Percentiles rank a stretch among this genome's conserved stretches.
Evolutionary conservation across 2,113 vertebrate genomes (phyloP).

Genomic region (Todiramphus chloris): DNA sequence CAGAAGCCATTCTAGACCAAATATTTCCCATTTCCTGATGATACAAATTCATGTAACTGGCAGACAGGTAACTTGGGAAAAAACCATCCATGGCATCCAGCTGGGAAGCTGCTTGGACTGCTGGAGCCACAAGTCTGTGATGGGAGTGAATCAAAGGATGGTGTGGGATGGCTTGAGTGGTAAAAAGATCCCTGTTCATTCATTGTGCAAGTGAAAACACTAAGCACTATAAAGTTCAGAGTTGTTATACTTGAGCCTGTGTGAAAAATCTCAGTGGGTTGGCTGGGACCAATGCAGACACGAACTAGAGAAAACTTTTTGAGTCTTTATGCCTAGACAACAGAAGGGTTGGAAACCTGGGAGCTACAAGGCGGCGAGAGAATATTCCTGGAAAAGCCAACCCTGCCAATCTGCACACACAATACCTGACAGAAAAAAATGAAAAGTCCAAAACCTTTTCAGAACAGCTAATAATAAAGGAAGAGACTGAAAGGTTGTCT

Average conservation of each 20-base stretch:
- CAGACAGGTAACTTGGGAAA: background rate
- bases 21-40: background rate
- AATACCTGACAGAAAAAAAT: background rate
- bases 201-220: background rate
- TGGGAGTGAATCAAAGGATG: background rate
- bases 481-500: background rate
- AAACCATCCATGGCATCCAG: background rate
- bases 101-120: background rate
- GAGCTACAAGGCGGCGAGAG: background rate
- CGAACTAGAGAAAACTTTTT: background rate
- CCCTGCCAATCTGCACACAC: background rate
- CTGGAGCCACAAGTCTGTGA: background rate
- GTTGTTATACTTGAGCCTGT: background rate
- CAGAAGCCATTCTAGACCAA: background rate
- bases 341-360: background rate
- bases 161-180: background rate
- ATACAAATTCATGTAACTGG: background rate
- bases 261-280: background rate
- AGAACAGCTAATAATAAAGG: background rate
- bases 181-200: background rate
- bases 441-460: background rate
- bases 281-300: background rate
- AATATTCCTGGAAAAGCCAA: constrained; percentile 1
- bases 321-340: background rate
- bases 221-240: background rate